phyloP scores from a whole-genome alignment of 2,888 invertebrate species.

The Choreutis nemorana region DNA sequence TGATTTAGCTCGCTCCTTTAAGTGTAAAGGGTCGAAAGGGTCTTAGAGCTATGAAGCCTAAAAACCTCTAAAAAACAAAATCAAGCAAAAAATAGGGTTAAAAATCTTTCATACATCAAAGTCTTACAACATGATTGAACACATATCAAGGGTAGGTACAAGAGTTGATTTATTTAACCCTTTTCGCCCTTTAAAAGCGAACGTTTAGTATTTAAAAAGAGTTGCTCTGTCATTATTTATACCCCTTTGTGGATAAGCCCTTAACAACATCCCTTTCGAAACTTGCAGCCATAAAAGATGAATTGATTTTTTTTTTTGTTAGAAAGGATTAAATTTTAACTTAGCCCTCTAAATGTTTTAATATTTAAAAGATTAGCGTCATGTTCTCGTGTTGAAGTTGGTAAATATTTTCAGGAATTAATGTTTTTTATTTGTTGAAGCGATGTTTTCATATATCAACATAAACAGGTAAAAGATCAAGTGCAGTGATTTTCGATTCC shows the following conservation, averaged over 20 bases:
- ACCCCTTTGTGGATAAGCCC: conserved; percentile 55
- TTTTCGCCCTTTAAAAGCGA: conserved; percentile 20
- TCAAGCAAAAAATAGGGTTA: too few species aligned
- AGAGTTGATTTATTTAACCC: conserved; percentile 12
- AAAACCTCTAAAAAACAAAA: too few species aligned
- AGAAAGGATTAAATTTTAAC: conserved; percentile 34
- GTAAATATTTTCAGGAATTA: conserved; percentile 37
- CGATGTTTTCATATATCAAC: too few species aligned
- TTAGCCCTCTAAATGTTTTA: conserved; percentile 56
- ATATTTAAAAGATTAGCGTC: conserved; percentile 64
- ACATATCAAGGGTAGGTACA: conserved; percentile 6
- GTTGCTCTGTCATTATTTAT: conserved; percentile 62
- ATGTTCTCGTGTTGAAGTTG: conserved; percentile 35
- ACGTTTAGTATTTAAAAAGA: conserved; percentile 57
- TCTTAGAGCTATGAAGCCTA: too few species aligned
- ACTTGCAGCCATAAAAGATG: conserved; percentile 47
- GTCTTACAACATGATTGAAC: too few species aligned
- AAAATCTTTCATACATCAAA: too few species aligned
- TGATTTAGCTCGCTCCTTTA: too few species aligned
- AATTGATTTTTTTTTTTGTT: conserved; percentile 38
- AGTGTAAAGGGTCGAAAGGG: too few species aligned
- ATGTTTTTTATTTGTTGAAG: conserved; percentile 33
- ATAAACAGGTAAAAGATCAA: too few species aligned
- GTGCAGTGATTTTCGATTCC: too few species aligned
- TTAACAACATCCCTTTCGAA: conserved; percentile 62